These are phyloP conservation scores for Leptothorax acervorum DNA, from an alignment of 2,888 invertebrate species.

Conservation along the genomic window DNA sequence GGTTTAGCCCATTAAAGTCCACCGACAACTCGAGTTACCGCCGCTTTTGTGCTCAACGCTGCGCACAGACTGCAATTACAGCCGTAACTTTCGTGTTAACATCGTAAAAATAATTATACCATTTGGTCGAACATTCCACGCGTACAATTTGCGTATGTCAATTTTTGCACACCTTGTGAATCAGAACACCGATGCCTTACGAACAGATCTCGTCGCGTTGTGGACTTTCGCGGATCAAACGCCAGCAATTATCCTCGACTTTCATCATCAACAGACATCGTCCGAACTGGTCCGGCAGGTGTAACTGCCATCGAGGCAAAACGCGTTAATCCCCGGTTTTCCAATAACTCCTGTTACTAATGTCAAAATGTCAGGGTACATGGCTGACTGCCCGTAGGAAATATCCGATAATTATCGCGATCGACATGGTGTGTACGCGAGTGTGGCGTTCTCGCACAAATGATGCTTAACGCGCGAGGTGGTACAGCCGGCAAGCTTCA, in stretches of 20 bases:
- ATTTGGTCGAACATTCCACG: background rate
- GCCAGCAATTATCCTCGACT: slow-evolving; percentile 28
- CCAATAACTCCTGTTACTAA: slow-evolving; percentile 61
- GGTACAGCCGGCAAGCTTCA: slow-evolving; percentile 60
- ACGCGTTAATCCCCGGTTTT: slow-evolving; percentile 59
- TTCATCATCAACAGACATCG: slow-evolving; percentile 22
- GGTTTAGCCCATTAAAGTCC: background rate
- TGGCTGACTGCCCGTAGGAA: slow-evolving; percentile 75
- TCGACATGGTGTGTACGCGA: slow-evolving; percentile 33
- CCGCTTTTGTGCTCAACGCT: background rate
- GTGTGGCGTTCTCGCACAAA: slow-evolving; percentile 68
- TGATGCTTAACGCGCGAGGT: slow-evolving; percentile 65
- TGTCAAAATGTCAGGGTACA: slow-evolving; percentile 80
- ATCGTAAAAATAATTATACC: slow-evolving; percentile 31
- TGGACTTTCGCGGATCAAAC: slow-evolving; percentile 19
- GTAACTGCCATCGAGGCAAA: slow-evolving; percentile 21
- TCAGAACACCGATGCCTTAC: background rate
- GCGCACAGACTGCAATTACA: slow-evolving; percentile 1
- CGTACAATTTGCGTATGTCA: background rate
- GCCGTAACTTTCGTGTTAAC: background rate
- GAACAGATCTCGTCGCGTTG: slow-evolving; percentile 4
- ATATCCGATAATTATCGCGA: slow-evolving; percentile 74
- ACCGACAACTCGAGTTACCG: background rate
- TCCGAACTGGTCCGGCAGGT: slow-evolving; percentile 48
- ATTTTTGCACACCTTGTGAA: background rate